phyloP scores from a whole-genome alignment of 2,113 vertebrate species.

The Rhinoptilus africanus region DNA sequence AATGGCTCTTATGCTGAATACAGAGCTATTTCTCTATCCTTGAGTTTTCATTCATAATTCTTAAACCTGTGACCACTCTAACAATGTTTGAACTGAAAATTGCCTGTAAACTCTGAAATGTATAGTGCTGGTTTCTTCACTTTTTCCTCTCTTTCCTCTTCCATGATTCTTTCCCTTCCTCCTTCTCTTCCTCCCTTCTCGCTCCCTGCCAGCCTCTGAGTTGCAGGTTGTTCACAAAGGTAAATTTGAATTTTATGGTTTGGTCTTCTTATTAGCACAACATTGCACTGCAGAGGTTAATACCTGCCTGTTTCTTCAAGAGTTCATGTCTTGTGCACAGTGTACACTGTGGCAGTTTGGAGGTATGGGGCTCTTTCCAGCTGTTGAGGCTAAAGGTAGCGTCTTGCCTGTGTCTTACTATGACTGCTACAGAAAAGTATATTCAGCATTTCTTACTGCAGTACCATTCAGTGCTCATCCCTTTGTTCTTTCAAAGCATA shows the following conservation, averaged over 20 bases:
- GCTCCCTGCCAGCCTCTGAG: fast-evolving
- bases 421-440: background rate
- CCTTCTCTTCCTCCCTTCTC: background rate
- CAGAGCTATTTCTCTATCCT: background rate
- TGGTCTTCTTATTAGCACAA: background rate
- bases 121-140: background rate
- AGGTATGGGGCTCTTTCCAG: background rate
- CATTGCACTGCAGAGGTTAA: background rate
- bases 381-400: background rate
- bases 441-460: background rate
- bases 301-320: background rate
- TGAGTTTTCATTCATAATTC: background rate
- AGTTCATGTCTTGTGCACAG: background rate
- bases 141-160: background rate
- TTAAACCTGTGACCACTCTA: background rate
- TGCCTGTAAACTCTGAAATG: background rate
- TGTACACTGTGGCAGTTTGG: background rate
- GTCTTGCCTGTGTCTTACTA: background rate
- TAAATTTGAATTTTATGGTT: background rate
- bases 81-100: background rate
- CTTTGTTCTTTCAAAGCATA: background rate
- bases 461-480: fast-evolving
- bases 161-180: background rate
- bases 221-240: background rate
- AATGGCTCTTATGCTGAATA: background rate